These are phyloP conservation scores for Rutilus rutilus DNA, from an alignment of 2,113 vertebrate species.

Conservation along the genomic window DNA sequence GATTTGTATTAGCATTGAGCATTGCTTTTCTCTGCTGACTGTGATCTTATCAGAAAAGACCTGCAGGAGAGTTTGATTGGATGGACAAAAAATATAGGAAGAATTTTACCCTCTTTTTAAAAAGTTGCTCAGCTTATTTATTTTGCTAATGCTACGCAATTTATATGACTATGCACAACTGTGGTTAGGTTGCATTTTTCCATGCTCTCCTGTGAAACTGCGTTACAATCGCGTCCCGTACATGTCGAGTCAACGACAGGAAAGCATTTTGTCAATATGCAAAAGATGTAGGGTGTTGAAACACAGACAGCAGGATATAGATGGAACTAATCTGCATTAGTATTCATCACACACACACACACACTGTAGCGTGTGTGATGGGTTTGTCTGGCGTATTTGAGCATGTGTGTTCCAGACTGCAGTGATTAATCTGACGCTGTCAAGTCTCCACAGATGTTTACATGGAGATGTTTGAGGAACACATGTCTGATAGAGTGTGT, in stretches of 20 bases:
- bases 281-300: conserved; percentile 22
- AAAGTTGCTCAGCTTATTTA: neutral
- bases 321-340: conserved; percentile 22
- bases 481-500: conserved; percentile 59
- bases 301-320: neutral
- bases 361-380: neutral
- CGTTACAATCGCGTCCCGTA: neutral
- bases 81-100: neutral
- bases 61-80: neutral
- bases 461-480: conserved; percentile 58
- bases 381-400: conserved; percentile 30
- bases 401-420: conserved; percentile 44
- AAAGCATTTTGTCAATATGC: conserved; percentile 14
- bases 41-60: neutral
- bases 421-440: conserved; percentile 62
- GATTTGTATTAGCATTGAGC: too few relatives aligned
- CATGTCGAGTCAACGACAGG: neutral
- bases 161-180: neutral
- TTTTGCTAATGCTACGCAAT: neutral
- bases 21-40: too few relatives aligned
- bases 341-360: conserved; percentile 2
- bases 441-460: conserved; percentile 64
- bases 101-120: neutral
- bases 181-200: neutral
- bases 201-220: neutral